phyloP scores from a whole-genome alignment of 2,888 invertebrate species.

The Clunio marinus region DNA sequence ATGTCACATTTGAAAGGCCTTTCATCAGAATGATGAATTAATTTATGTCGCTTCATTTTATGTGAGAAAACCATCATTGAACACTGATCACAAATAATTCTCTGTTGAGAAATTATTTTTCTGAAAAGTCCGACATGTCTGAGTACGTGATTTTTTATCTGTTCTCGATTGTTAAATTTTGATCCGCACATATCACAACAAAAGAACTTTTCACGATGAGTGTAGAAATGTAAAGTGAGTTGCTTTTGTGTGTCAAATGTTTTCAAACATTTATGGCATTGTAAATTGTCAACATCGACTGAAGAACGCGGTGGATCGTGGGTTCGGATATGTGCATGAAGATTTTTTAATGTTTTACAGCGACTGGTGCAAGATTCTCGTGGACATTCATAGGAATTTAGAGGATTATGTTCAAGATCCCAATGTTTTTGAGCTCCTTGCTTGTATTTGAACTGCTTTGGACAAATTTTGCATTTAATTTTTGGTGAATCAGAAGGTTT shows the following conservation, averaged over 20 bases:
- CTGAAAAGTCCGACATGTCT: slow-evolving; percentile 8
- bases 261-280: slow-evolving; percentile 1
- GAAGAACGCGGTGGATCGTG: slow-evolving; percentile 23
- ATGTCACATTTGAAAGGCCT: slow-evolving; percentile 26
- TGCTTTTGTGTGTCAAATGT: background rate
- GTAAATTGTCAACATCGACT: background rate
- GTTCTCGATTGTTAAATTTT: slow-evolving; percentile 25
- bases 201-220: slow-evolving; percentile 27
- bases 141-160: background rate
- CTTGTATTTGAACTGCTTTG: background rate
- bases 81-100: slow-evolving; percentile 8
- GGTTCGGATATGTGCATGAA: slow-evolving; percentile 19
- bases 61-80: background rate
- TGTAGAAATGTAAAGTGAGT: slow-evolving; percentile 11
- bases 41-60: slow-evolving; percentile 10
- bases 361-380: background rate
- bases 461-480: slow-evolving; percentile 15
- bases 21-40: slow-evolving; percentile 21
- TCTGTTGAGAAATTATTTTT: background rate
- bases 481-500: background rate
- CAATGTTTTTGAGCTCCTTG: slow-evolving; percentile 17
- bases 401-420: slow-evolving; percentile 20
- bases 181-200: slow-evolving; percentile 16
- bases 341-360: slow-evolving; percentile 16
- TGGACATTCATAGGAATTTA: slow-evolving; percentile 6